phyloP scores from a whole-genome alignment of 2,888 invertebrate species.

The Coenonympha arcania region DNA sequence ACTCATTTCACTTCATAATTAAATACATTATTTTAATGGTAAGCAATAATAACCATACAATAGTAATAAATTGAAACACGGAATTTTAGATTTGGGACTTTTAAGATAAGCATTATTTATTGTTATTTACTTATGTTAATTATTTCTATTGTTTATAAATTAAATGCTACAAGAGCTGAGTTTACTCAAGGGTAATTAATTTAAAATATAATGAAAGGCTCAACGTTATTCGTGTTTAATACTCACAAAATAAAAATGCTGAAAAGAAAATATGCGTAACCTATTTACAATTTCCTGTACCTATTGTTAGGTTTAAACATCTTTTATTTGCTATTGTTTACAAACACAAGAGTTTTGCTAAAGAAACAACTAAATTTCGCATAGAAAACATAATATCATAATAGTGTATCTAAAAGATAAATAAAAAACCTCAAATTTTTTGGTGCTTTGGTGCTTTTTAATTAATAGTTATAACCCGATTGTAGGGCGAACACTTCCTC shows the following conservation, averaged over 20 bases:
- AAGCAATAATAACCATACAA: conserved; percentile 29
- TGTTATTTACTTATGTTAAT: conserved; percentile 21
- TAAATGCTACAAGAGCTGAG: conserved; percentile 3
- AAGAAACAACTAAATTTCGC: too few relatives aligned
- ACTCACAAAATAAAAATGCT: not conserved
- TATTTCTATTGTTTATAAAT: conserved; percentile 1
- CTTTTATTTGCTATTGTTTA: too few relatives aligned
- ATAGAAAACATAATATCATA: too few relatives aligned
- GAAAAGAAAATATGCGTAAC: too few relatives aligned
- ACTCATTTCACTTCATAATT: conserved; percentile 31
- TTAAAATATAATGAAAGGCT: not conserved
- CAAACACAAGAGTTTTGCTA: too few relatives aligned
- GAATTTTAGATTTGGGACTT: conserved; percentile 21
- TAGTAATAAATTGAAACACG: conserved; percentile 29
- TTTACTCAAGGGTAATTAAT: not conserved
- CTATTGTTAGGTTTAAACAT: too few relatives aligned
- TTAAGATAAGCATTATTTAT: conserved; percentile 24
- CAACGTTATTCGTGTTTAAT: not conserved
- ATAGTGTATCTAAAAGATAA: too few relatives aligned
- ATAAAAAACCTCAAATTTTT: too few relatives aligned
- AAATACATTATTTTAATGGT: conserved; percentile 33
- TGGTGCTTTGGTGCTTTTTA: too few relatives aligned
- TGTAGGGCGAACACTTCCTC: too few relatives aligned
- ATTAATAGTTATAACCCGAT: too few relatives aligned
- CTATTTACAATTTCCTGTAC: too few relatives aligned